These are phyloP conservation scores for Elegia similella DNA, from an alignment of 2,888 invertebrate genomes.

Conservation along the genomic window DNA sequence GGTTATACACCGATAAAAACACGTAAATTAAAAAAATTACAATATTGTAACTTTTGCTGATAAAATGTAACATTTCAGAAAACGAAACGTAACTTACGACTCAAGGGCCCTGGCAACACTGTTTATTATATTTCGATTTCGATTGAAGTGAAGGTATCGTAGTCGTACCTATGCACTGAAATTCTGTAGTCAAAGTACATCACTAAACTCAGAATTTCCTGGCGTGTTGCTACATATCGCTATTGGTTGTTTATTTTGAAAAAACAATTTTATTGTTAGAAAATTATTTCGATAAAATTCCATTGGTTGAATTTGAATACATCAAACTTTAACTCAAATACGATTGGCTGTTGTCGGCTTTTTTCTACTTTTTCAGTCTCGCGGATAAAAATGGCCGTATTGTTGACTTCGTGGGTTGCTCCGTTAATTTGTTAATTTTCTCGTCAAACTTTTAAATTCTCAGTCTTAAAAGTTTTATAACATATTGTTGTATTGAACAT, in stretches of 20 bases:
- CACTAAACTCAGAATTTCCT: conserved; percentile 1
- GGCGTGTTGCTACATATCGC: no score
- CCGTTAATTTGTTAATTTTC: conserved; percentile 49
- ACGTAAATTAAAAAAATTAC: no score
- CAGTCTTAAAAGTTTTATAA: conserved; percentile 35
- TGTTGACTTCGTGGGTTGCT: conserved; percentile 62
- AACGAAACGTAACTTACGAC: no score
- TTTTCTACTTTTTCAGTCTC: conserved; percentile 47
- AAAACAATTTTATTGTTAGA: neutral
- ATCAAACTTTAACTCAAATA: conserved; percentile 6
- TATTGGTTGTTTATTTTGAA: conserved; percentile 1
- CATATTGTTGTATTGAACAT: conserved; percentile 30
- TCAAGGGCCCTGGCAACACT: no score
- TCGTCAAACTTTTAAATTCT: conserved; percentile 49
- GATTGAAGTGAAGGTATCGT: no score
- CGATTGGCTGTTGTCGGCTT: conserved; percentile 35
- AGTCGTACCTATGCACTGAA: no score
- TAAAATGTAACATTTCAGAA: no score
- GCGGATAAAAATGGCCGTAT: conserved; percentile 79
- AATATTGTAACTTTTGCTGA: no score
- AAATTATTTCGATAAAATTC: neutral
- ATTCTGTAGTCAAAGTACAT: neutral
- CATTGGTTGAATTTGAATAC: conserved; percentile 7
- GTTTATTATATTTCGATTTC: no score
- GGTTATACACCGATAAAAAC: no score